Base-by-base conservation (phyloP, 2,797 vertebrate genomes). In the Paedocypris micromegethes region DNA sequence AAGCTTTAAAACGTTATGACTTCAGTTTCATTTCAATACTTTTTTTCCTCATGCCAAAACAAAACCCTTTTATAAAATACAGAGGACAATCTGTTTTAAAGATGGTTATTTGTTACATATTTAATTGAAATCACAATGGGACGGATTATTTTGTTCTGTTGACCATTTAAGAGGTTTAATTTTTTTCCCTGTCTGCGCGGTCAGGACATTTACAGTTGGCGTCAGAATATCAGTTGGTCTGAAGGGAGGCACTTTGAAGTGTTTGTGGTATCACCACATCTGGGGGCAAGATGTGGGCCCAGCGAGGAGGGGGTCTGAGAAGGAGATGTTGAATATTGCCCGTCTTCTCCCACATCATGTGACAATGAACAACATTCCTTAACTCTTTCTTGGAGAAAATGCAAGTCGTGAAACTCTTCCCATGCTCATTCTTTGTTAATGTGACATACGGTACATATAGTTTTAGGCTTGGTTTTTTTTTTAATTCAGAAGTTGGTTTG, bases 171-270 rank as follows among this genome's bases (percentile, higher is more conserved):
- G 86, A 87, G 77, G 88, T 89, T 93, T 93, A 90, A 93, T 93
- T 94, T 94, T 96, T 97, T 23, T 23, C 23, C 95, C 94, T 92
- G 63, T 64, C 72, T 70, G 73, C 72, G 90, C 91, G 92, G 96
- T 92, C 93, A 94, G 93, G 93, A 94, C 93, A 91, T 96, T 97
- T 95, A 94, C 93, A 94, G 92, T 95, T 91, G 94, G 95, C 93
- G 94, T 96, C 95, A 94, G 94, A 91, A 90, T 91, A 91, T 90
- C 92, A 88, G 88, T 91, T 91, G 92, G 94, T 95, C 93, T 93
- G 92, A 93, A 89, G 87, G 88, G 82, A 94, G 91, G 90, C 89
- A 93, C 94, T 97, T 98, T 96, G 94, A 96, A 94, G 95, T 94
- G 90, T 91, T 93, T 93, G 93, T 85, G 92, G 93, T 94, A 88